These are phyloP conservation scores for Blera fallax DNA, from an alignment of 2,888 invertebrate genomes.

Conservation along the genomic window DNA sequence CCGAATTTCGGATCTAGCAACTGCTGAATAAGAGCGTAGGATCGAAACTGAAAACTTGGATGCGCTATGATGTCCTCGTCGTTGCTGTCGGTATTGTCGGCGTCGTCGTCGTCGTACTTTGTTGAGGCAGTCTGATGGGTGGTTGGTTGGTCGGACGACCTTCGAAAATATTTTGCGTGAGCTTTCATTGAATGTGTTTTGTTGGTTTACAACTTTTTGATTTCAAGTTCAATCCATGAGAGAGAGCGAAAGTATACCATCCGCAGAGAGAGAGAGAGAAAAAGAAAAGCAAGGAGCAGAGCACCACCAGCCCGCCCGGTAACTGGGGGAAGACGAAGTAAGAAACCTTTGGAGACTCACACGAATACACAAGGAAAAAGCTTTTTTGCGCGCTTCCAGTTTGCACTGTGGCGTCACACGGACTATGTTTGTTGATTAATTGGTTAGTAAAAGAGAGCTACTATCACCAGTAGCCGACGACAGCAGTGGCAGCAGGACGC, in stretches of 20 bases:
- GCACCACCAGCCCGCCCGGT: not conserved
- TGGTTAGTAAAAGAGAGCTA: slow-evolving; percentile 14
- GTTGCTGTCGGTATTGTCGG: slow-evolving; percentile 7
- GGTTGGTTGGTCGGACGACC: slow-evolving; percentile 40
- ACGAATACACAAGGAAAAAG: slow-evolving; percentile 14
- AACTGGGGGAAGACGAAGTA: not conserved
- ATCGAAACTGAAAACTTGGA: slow-evolving; percentile 67
- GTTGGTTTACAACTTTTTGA: slow-evolving; percentile 55
- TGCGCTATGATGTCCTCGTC: slow-evolving; percentile 54
- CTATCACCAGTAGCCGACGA: not conserved
- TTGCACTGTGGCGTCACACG: slow-evolving; percentile 50
- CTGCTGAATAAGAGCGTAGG: slow-evolving; percentile 64
- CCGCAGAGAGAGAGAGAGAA: not conserved
- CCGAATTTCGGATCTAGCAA: slow-evolving; percentile 54
- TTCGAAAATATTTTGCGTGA: slow-evolving; percentile 63
- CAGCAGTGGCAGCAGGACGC: slow-evolving; percentile 4
- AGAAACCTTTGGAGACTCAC: not conserved
- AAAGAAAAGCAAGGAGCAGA: not conserved
- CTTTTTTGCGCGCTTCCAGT: slow-evolving; percentile 37
- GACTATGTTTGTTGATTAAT: slow-evolving; percentile 25
- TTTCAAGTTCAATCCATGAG: slow-evolving; percentile 60
- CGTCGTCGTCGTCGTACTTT: slow-evolving; percentile 25
- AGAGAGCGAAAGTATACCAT: not conserved
- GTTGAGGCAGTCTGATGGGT: slow-evolving; percentile 60
- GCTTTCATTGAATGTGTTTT: slow-evolving; percentile 37